Percentiles rank a stretch among this genome's conserved stretches.
Evolutionary conservation across 2,113 vertebrate genomes (phyloP).

Genomic region (Reinhardtius hippoglossoides): DNA sequence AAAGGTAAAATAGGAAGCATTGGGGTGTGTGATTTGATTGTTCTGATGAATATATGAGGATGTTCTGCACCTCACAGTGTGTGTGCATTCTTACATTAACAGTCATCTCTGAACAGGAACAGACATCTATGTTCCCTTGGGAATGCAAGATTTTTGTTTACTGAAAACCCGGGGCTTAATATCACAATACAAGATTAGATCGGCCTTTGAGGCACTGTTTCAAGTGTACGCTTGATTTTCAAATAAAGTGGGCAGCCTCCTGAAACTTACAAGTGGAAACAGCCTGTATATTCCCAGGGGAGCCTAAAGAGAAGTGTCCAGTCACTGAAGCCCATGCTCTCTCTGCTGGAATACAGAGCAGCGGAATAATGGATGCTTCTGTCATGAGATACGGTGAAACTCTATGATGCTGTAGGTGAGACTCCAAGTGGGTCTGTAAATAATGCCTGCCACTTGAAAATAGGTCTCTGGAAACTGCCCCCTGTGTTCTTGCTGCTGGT

Average conservation of each 20-base stretch:
- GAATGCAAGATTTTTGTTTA: slow-evolving; percentile 46
- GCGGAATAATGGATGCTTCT: slow-evolving; percentile 74
- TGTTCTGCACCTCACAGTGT: slow-evolving; percentile 3
- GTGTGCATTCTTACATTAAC: slow-evolving; percentile 30
- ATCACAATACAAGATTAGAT: slow-evolving; percentile 38
- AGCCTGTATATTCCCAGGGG: slow-evolving; percentile 29
- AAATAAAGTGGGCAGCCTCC: slow-evolving; percentile 49
- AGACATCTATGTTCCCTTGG: slow-evolving; percentile 13
- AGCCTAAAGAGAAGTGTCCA: slow-evolving; percentile 54
- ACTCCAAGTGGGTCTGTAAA: slow-evolving; percentile 74
- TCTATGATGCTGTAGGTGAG: slow-evolving; percentile 77
- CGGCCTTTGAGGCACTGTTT: slow-evolving; percentile 22
- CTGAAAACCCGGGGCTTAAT: slow-evolving; percentile 46
- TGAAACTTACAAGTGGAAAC: slow-evolving; percentile 37
- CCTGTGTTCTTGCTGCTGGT: slow-evolving; percentile 46
- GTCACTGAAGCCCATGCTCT: slow-evolving; percentile 48
- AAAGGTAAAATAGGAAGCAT: slow-evolving; percentile 1
- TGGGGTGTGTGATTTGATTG: background rate
- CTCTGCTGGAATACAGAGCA: slow-evolving; percentile 68
- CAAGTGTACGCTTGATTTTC: slow-evolving; percentile 27
- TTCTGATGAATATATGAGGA: background rate
- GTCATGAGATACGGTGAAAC: slow-evolving; percentile 75
- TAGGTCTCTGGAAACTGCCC: slow-evolving; percentile 67
- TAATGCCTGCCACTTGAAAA: slow-evolving; percentile 75
- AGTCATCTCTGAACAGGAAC: slow-evolving; percentile 27